phyloP scores from a whole-genome alignment of 2,113 vertebrate species.

The Tupaia tana region DNA sequence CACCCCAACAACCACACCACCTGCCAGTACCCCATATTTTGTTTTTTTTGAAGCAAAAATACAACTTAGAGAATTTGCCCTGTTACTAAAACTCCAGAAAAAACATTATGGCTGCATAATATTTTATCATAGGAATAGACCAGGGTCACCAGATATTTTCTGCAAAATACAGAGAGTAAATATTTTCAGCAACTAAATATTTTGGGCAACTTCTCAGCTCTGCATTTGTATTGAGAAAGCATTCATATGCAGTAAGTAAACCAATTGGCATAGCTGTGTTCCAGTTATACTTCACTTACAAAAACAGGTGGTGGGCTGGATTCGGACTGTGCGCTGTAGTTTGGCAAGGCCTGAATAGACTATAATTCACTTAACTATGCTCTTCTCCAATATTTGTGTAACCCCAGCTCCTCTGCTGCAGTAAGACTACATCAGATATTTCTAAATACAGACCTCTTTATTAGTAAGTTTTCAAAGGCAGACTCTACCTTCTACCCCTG shows the following conservation, averaged over 20 bases:
- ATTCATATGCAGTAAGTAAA: accelerated
- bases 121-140: background rate
- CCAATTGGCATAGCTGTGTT: accelerated
- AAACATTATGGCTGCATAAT: accelerated
- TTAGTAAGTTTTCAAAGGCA: background rate
- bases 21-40: no score
- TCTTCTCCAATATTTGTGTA: background rate
- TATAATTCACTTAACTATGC: background rate
- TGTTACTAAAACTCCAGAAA: background rate
- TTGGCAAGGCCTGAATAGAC: background rate
- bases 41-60: background rate
- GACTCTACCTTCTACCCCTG: background rate
- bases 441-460: background rate
- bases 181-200: no score
- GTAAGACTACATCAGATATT: background rate
- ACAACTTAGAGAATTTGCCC: no score
- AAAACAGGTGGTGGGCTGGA: background rate
- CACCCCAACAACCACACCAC: no score
- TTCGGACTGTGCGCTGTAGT: background rate
- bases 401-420: no score
- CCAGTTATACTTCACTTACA: background rate
- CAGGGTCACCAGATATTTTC: accelerated
- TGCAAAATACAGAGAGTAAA: background rate
- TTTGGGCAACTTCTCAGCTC: background rate
- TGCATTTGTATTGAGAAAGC: background rate